Percentiles rank a stretch among this genome's conserved stretches.
Evolutionary conservation across 2,113 vertebrate species (phyloP).

Genomic region (Mus spicilegus): DNA sequence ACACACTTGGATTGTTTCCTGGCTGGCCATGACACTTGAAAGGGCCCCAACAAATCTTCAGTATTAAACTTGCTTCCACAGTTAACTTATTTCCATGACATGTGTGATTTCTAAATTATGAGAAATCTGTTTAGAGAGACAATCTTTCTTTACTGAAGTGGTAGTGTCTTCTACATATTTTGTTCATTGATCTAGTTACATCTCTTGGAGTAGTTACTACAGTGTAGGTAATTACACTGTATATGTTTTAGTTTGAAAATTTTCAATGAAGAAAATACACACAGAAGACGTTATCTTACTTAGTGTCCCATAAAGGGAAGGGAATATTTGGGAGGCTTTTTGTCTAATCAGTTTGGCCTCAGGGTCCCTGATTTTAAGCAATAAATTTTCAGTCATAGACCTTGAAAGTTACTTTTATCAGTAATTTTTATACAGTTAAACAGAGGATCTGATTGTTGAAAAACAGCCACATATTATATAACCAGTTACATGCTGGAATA

Average conservation of each 20-base stretch:
- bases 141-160: not conserved
- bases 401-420: not conserved
- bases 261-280: not conserved
- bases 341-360: not conserved
- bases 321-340: not conserved
- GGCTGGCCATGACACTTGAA: not conserved
- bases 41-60: not conserved
- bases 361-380: not conserved
- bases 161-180: not conserved
- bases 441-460: not conserved
- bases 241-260: not conserved
- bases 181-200: not conserved
- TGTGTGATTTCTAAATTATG: not conserved
- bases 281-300: not conserved
- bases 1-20: not conserved
- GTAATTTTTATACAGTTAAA: constrained; percentile 9
- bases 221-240: not conserved
- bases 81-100: not conserved
- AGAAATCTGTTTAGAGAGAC: not conserved
- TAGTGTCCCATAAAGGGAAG: not conserved
- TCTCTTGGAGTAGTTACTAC: not conserved
- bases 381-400: not conserved
- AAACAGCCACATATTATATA: not conserved
- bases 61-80: not conserved
- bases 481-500: not conserved